phyloP scores from a whole-genome alignment of 2,888 invertebrate species.

The Drosophila yooni region DNA sequence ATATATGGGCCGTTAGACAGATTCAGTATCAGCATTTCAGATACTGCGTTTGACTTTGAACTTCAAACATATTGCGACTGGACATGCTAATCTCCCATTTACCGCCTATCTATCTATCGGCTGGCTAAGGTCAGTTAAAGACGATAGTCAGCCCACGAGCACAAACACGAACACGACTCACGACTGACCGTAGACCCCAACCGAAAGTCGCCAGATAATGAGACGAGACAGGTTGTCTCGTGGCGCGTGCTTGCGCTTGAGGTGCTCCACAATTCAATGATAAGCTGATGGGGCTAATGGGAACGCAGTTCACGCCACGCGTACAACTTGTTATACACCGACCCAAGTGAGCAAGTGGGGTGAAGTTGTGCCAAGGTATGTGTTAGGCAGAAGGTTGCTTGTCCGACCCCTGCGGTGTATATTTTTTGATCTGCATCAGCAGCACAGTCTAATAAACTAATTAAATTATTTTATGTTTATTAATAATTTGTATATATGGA shows the following conservation, averaged over 20 bases:
- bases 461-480: background rate
- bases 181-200: background rate
- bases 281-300: background rate
- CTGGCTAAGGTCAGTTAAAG: constrained; percentile 28
- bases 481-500: too few relatives aligned
- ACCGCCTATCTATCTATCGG: constrained; percentile 14
- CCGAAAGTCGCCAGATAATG: background rate
- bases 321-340: background rate
- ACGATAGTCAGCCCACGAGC: constrained; percentile 18
- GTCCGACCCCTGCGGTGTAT: too few relatives aligned
- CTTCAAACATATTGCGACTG: constrained; percentile 51
- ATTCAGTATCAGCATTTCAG: constrained; percentile 5
- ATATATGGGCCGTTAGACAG: constrained; percentile 6
- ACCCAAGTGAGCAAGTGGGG: background rate
- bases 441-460: background rate
- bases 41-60: constrained; percentile 64
- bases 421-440: too few relatives aligned
- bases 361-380: background rate
- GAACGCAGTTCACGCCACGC: background rate
- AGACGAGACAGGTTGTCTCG: constrained; percentile 27
- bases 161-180: constrained; percentile 3
- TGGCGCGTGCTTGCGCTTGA: constrained; percentile 16
- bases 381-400: too few relatives aligned
- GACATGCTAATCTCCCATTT: constrained; percentile 19
- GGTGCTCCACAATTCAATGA: background rate